phyloP scores from a whole-genome alignment of 2,888 invertebrate species.

The Belgica antarctica region DNA sequence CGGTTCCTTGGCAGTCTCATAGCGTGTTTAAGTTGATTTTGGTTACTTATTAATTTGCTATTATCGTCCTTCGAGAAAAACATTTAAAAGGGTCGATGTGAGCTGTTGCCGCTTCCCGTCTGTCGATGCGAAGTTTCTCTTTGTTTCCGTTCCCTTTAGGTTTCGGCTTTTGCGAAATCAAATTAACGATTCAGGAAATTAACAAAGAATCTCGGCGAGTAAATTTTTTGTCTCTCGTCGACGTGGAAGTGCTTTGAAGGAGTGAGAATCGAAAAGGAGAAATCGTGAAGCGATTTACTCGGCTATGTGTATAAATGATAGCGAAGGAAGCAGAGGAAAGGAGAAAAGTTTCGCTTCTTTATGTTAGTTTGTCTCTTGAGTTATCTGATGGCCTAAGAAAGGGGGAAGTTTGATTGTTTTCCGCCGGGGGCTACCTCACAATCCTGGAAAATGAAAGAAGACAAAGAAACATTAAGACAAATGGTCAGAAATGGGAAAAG shows the following conservation, averaged over 20 bases:
- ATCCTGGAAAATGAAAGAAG: not conserved
- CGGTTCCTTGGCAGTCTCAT: slow-evolving; percentile 40
- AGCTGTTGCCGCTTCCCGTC: not conserved
- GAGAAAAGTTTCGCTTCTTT: not conserved
- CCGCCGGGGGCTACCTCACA: slow-evolving; percentile 1
- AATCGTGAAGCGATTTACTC: too few species aligned
- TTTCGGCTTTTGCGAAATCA: not conserved
- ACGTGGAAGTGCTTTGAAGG: not conserved
- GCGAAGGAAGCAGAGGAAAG: not conserved
- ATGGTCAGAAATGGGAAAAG: too few species aligned
- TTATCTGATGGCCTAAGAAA: slow-evolving; percentile 7
- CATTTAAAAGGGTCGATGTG: slow-evolving; percentile 19
- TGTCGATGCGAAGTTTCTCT: not conserved
- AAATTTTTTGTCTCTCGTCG: not conserved
- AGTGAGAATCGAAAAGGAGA: not conserved
- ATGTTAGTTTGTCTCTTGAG: not conserved
- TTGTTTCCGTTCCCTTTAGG: not conserved
- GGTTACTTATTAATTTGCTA: slow-evolving; percentile 37
- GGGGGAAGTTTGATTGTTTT: slow-evolving; percentile 15
- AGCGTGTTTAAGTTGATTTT: not conserved
- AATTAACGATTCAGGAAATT: not conserved
- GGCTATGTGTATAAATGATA: not conserved
- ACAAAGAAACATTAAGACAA: not conserved
- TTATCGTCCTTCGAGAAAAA: slow-evolving; percentile 37
- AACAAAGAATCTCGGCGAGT: not conserved